Base-by-base conservation (phyloP, 2,888 invertebrate species). In the Sthenelais limicola region DNA sequence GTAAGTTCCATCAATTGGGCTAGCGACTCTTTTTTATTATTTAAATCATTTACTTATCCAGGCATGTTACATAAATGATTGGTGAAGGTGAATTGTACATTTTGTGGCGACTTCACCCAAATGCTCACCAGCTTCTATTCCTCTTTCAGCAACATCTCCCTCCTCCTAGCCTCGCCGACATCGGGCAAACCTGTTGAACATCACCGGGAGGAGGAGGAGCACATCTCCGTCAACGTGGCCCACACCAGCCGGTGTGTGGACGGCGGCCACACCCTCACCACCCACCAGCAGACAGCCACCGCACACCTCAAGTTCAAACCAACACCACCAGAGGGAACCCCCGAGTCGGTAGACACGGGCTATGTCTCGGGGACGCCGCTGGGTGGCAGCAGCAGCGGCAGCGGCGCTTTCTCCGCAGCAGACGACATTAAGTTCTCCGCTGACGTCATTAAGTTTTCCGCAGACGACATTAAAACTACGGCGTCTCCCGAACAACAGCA, bases 101-200 rank as follows among this genome's bases (percentile, higher is more conserved):
- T 43, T 18, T 43, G 43, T 43, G 43, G 43, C 9, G 43, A 21
- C 24, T 15, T 21, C 21, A n/a, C n/a, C n/a, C n/a, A 18, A 15
- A 18, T 43, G 47, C 12, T 15, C n/a, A n/a, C n/a, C n/a, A n/a
- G n/a, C n/a, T n/a, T n/a, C n/a, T n/a, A n/a, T n/a, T n/a, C n/a
- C n/a, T n/a, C n/a, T n/a, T 5, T 15, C 56, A 56, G 56, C 24
- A 56, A 56, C 32, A 56, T 56, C 32, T 56, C 56, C 4, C 32
- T 56, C 18, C 32, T 56, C 5, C 56, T 56, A 12, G 32, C 30
- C 32, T 56, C 56, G 4, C 56, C 56, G 1, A 56, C 56, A 2
- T 56, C 56, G 12, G 56, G 56, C 3, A 1, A 24, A 21, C 26
- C 56, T n/a, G 56, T 56, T 15, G 56, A 32, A n/a, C n/a, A n/a